phyloP scores from a whole-genome alignment of 2,113 vertebrate genomes.

The Melanocharis versteri region DNA sequence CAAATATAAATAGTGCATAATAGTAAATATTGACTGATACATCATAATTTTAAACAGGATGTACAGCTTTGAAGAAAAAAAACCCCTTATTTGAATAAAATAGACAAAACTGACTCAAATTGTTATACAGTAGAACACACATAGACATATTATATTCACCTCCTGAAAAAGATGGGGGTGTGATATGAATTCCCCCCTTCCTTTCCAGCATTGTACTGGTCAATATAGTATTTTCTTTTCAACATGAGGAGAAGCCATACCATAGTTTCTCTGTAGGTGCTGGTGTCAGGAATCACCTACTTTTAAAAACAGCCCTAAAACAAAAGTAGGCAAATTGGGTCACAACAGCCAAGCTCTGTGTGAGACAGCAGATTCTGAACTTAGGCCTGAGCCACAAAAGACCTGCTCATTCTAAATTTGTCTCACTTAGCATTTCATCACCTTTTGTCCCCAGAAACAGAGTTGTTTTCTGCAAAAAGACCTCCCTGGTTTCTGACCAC shows the following conservation, averaged over 20 bases:
- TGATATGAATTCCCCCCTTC: neutral
- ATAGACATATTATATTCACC: neutral
- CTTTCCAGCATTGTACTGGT: neutral
- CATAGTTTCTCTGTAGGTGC: neutral
- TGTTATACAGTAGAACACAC: neutral
- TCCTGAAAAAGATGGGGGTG: neutral
- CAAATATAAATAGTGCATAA: neutral
- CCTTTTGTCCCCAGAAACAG: neutral
- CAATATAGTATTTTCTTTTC: neutral
- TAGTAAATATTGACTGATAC: neutral
- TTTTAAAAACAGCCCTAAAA: neutral
- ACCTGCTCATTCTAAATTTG: neutral
- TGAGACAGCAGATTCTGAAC: neutral
- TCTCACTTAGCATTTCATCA: neutral
- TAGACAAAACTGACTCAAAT: neutral
- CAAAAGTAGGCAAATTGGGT: neutral
- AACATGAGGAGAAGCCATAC: neutral
- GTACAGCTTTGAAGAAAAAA: neutral
- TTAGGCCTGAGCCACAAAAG: neutral
- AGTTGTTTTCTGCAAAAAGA: neutral
- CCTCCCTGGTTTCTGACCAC: neutral
- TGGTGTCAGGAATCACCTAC: neutral
- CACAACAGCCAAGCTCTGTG: neutral
- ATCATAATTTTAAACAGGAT: neutral
- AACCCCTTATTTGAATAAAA: neutral